A percentile compares a stretch with the other conserved stretches of the same genome.
phyloP scores from a whole-genome alignment of 2,113 vertebrate species.

The Empidonax alnorum region DNA sequence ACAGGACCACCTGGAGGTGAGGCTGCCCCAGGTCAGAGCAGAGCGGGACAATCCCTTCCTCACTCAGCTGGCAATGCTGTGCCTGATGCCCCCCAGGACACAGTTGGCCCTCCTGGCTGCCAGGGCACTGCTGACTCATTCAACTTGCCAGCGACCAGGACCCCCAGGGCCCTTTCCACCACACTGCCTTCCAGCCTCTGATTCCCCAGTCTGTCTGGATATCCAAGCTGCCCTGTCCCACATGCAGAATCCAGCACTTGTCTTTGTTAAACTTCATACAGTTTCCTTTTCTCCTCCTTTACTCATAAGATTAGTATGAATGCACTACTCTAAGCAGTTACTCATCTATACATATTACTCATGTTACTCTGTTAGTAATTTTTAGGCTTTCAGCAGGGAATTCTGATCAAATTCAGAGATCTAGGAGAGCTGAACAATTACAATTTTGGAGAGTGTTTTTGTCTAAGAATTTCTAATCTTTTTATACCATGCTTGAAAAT shows the following conservation, averaged over 20 bases:
- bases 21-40: not conserved
- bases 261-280: not conserved
- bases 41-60: not conserved
- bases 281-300: not conserved
- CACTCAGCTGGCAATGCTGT: rapidly evolving
- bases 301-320: not conserved
- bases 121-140: not conserved
- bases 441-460: not conserved
- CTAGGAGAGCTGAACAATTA: not conserved
- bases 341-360: not conserved
- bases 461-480: not conserved
- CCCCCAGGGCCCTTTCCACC: rapidly evolving
- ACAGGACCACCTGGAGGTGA: not conserved
- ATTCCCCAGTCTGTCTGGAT: no score
- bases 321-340: not conserved
- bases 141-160: rapidly evolving
- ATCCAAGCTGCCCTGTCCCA: not conserved
- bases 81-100: not conserved
- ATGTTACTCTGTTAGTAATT: not conserved
- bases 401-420: not conserved
- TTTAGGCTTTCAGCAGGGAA: not conserved
- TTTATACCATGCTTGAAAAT: not conserved
- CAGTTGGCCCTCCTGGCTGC: not conserved
- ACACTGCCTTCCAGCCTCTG: not conserved
- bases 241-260: not conserved